These are phyloP conservation scores for Cheilosia vulpina DNA, from an alignment of 2,888 invertebrate genomes.

Conservation along the genomic window DNA sequence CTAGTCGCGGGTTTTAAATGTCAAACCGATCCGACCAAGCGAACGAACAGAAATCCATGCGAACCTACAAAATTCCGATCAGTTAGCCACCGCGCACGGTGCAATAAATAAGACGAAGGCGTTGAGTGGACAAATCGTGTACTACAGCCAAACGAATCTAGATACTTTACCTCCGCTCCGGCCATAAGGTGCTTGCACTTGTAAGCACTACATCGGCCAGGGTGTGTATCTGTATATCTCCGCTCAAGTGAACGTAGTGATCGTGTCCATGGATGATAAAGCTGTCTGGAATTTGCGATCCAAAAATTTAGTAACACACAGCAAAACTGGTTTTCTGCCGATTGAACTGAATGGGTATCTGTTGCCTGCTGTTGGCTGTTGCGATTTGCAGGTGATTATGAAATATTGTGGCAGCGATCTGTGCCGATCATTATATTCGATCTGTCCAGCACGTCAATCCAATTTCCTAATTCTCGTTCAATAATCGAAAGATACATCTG, in stretches of 20 bases:
- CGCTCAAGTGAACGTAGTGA: conserved; percentile 3
- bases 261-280: conserved; percentile 50
- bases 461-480: conserved; percentile 56
- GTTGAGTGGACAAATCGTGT: conserved; percentile 57
- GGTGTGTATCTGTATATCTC: background rate
- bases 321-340: conserved; percentile 39
- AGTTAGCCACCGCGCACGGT: conserved; percentile 18
- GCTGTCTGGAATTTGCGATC: conserved; percentile 52
- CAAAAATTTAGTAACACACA: conserved; percentile 28
- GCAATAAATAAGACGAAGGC: conserved; percentile 56
- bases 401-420: conserved; percentile 33
- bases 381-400: conserved; percentile 37
- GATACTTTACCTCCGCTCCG: conserved; percentile 8
- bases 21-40: conserved; percentile 36
- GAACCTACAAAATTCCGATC: conserved; percentile 46
- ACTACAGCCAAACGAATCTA: conserved; percentile 21
- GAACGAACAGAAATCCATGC: conserved; percentile 26
- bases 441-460: conserved; percentile 61
- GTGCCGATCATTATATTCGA: background rate
- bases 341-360: conserved; percentile 2
- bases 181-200: conserved; percentile 12
- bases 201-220: background rate
- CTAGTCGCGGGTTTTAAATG: conserved; percentile 52
- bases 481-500: background rate
- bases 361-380: background rate